Conservation (phyloP, 2,797 vertebrate species). For the Manis crassicaudata region DNA sequence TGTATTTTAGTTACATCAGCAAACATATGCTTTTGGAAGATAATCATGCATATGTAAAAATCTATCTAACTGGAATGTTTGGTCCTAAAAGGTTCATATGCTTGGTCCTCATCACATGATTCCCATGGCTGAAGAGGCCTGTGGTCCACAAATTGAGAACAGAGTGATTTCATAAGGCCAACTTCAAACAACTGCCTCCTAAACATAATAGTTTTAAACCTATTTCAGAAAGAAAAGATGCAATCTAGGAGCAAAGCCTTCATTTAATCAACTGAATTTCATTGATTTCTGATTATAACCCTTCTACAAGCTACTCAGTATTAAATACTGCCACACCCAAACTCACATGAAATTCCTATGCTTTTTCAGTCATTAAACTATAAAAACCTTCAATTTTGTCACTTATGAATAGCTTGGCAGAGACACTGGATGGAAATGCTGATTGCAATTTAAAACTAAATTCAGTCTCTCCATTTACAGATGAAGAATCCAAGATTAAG, state of each 20-base stretch:
- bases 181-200: constrained; percentile 11
- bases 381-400: constrained; percentile 23
- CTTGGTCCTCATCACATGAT: background rate
- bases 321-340: background rate
- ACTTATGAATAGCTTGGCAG: background rate
- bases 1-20: background rate
- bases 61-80: background rate
- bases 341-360: background rate
- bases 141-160: background rate
- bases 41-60: background rate
- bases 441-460: background rate
- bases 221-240: background rate
- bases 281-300: background rate
- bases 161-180: constrained; percentile 7
- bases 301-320: background rate
- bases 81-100: background rate
- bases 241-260: background rate
- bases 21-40: background rate
- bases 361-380: background rate
- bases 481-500: background rate
- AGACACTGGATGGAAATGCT: background rate
- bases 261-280: background rate
- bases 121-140: background rate
- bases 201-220: background rate
- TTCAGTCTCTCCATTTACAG: background rate